phyloP scores from a whole-genome alignment of 2,888 invertebrate genomes.

The Caenorhabditis sp. region DNA sequence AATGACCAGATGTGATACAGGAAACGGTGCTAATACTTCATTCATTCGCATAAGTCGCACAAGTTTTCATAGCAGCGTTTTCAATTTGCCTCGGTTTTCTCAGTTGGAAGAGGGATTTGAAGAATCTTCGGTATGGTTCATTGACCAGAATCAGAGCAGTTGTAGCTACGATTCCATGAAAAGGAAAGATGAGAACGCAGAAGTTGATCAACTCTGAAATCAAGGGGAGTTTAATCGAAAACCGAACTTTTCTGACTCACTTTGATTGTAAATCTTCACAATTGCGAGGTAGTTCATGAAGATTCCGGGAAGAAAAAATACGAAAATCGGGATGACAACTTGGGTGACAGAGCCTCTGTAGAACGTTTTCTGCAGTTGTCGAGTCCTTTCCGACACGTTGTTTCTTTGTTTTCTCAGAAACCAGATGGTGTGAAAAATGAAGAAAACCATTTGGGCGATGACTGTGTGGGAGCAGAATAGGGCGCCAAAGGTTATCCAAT shows the following conservation, averaged over 20 bases:
- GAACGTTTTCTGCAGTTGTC: background rate
- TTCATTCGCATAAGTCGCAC: background rate
- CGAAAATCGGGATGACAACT: conserved; percentile 6
- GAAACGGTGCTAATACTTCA: too few species aligned
- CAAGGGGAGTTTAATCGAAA: too few species aligned
- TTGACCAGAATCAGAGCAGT: conserved; percentile 5
- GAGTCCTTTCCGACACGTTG: background rate
- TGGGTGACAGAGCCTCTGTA: conserved; percentile 1
- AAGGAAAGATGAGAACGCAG: background rate
- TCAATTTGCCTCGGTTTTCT: background rate
- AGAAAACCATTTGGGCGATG: conserved; percentile 5
- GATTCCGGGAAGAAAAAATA: background rate
- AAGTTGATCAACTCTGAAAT: conserved; percentile 1
- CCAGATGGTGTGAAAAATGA: conserved; percentile 10
- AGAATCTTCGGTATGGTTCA: conserved; percentile 10
- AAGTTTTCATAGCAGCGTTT: background rate
- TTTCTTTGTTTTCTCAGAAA: conserved; percentile 7
- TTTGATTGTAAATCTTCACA: conserved; percentile 1
- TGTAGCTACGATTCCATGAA: conserved; percentile 4
- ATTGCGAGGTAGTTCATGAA: conserved; percentile 9
- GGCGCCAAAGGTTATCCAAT: background rate
- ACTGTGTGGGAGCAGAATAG: conserved; percentile 7
- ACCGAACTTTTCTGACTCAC: too few species aligned
- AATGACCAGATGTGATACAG: conserved; percentile 17
- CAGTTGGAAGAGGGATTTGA: background rate